Evolutionary conservation across 2,113 vertebrate genomes (phyloP).

Genomic region (Poeciliopsis occidentalis): DNA sequence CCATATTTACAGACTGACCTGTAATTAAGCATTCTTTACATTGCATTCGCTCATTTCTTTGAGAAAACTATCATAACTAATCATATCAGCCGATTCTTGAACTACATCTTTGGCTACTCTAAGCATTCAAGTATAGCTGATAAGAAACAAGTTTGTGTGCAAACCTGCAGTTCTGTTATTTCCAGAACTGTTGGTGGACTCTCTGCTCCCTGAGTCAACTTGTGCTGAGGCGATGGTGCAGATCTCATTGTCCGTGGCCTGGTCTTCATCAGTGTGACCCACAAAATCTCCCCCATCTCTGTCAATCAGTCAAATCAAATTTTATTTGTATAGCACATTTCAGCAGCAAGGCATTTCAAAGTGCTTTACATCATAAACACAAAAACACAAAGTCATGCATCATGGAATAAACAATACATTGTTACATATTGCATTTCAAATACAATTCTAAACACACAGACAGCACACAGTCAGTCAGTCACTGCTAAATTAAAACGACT

Average conservation of each 20-base stretch:
- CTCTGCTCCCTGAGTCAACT: not conserved
- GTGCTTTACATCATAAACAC: too few species aligned
- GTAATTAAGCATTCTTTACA: not conserved
- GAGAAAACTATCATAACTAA: not conserved
- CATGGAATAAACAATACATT: too few species aligned
- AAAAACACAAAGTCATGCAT: too few species aligned
- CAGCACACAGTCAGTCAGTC: not conserved
- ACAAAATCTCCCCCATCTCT: constrained; percentile 19
- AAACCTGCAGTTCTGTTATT: constrained; percentile 31
- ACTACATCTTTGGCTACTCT: not conserved
- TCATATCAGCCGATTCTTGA: not conserved
- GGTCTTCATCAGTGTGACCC: constrained; percentile 31
- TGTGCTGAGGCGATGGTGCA: constrained; percentile 23
- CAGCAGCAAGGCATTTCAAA: too few species aligned
- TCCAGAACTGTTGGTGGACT: not conserved
- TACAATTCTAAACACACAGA: not conserved
- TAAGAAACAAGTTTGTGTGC: not conserved
- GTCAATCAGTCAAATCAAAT: not conserved
- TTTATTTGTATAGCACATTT: too few species aligned
- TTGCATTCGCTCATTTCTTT: not conserved
- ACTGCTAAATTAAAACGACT: not conserved
- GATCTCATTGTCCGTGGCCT: constrained; percentile 46
- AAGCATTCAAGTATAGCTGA: not conserved
- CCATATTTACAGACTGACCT: not conserved
- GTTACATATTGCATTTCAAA: too few species aligned